phyloP scores from a whole-genome alignment of 2,888 invertebrate species.

The Acronicta leporina region DNA sequence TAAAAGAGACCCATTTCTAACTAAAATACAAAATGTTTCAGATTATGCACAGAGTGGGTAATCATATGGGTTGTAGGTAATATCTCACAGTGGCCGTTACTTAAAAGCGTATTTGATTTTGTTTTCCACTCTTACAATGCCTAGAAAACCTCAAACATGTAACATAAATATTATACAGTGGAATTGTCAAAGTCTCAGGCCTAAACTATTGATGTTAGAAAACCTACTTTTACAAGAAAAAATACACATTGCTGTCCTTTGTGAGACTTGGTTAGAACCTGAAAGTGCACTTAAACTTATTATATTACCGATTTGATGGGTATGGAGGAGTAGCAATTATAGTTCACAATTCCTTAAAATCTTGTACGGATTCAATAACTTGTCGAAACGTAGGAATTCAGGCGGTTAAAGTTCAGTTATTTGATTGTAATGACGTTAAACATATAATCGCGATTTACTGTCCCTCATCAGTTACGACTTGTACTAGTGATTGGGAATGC shows the following conservation, averaged over 20 bases:
- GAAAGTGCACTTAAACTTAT: constrained; percentile 31
- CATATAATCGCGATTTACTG: constrained; percentile 2
- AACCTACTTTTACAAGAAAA: constrained; percentile 42
- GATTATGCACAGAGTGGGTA: constrained; percentile 1
- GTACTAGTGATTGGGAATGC: constrained; percentile 1
- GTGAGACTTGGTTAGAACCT: constrained; percentile 53
- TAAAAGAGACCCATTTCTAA: background rate
- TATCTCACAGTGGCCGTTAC: background rate
- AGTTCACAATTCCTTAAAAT: constrained; percentile 2
- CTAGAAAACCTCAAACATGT: background rate
- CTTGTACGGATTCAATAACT: background rate
- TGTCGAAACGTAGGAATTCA: background rate
- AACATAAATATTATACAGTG: constrained; percentile 40
- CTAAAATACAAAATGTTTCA: constrained; percentile 1
- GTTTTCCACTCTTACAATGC: constrained; percentile 2
- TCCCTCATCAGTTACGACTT: constrained; percentile 4
- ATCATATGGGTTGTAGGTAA: constrained; percentile 1
- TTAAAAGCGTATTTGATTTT: background rate
- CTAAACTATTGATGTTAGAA: constrained; percentile 43
- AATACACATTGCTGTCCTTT: constrained; percentile 47
- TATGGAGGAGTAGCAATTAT: constrained; percentile 33
- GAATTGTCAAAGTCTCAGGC: constrained; percentile 54
- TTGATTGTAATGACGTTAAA: background rate
- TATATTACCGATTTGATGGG: constrained; percentile 42
- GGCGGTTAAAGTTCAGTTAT: background rate